Evolutionary conservation across 2,113 vertebrate genomes (phyloP), one percentile per base, ranked within the genome.

Genomic region (Talpa occidentalis): DNA sequence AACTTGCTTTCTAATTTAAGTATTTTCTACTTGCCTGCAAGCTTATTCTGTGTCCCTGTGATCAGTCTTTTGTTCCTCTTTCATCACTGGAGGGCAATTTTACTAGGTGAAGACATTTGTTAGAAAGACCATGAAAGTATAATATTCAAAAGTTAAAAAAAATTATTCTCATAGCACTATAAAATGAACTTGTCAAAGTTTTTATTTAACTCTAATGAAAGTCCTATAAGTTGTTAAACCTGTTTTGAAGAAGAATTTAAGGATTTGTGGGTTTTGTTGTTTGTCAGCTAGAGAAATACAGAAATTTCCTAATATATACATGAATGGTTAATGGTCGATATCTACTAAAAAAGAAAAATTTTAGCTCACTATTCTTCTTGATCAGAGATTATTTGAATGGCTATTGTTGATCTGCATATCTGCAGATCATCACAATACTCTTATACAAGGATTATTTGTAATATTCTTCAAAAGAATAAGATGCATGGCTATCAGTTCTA

Each of bases 131-230:
- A 21, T 22, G 66, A 83, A 76, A 90, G n/a, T 66, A 60, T 56
- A 69, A 60, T 94, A 30, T 96, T 90, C 44, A 70, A 93, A 95
- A 92, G 35, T 95, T 87, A 70, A 77, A 95, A 88, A 88, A 40
- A 26, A 69, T 64, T 37, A 76, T 2, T 66, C 3, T 76, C 76
- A 66, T 83, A 80, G 49, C 12, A 76, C 80, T 88, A 32, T 78
- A 88, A 88, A 83, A 80, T 77, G 60, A 95, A 44, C 10, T 60
- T 44, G 35, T 82, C 32, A 70, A 54, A 35, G 10, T 44, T 92
- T 80, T 94, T 47, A 90, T 60, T 80, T 78, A 80, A 79, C 22
- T 35, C 16, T 69, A 83, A 81, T 77, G 37, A 87, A 84, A n/a
- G 32, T 76, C 28, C 28, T 16, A 30, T 54, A 87, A 64, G 6